These are phyloP conservation scores for Sturnira hondurensis DNA, from an alignment of 2,113 vertebrate genomes.

Conservation along the genomic window DNA sequence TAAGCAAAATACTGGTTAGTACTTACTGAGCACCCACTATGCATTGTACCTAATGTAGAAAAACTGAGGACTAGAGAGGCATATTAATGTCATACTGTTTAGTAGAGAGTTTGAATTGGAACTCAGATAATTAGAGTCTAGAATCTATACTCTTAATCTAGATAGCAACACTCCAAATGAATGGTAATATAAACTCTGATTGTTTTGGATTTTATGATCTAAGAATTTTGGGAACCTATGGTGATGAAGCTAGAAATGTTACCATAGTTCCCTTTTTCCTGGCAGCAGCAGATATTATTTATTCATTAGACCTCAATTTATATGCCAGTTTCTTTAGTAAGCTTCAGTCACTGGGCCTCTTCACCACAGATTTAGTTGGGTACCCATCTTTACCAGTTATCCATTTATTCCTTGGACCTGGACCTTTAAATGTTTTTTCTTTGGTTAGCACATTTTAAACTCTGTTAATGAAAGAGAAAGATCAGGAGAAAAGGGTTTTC, in stretches of 20 bases:
- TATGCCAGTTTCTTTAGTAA: background rate
- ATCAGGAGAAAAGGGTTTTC: background rate
- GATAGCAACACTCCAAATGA: background rate
- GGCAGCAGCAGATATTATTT: background rate
- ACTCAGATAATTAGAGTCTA: background rate
- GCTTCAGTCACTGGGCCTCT: background rate
- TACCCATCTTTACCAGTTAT: background rate
- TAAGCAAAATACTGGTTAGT: background rate
- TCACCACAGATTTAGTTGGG: background rate
- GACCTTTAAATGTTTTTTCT: background rate
- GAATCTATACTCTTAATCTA: background rate
- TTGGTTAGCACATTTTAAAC: background rate
- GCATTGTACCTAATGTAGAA: background rate
- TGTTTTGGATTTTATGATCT: background rate
- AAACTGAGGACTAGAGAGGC: background rate
- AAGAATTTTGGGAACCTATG: background rate
- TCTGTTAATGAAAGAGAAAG: background rate
- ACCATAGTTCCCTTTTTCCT: background rate
- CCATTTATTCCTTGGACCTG: background rate
- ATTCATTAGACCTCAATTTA: background rate
- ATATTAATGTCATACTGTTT: background rate
- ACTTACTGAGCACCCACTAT: background rate
- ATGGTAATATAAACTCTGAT: background rate
- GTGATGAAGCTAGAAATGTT: background rate
- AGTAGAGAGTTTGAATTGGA: background rate